Evolutionary conservation across 2,888 invertebrate genomes (phyloP).

Genomic region (Drosophila neoperkinsi): DNA sequence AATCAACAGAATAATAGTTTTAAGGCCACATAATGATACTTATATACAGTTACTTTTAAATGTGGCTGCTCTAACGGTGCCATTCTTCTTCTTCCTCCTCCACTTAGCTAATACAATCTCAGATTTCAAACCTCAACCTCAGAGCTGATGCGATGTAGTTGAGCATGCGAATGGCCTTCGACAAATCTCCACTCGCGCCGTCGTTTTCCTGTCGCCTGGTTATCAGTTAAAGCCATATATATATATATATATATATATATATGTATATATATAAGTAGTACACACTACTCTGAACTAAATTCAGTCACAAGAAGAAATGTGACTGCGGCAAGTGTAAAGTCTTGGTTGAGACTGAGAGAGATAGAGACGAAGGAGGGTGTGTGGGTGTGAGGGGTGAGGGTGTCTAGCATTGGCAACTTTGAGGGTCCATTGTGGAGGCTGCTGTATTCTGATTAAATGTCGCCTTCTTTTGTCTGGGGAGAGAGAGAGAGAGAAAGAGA

Average conservation of each 20-base stretch:
- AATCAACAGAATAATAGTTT: not conserved
- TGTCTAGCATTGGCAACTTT: constrained; percentile 2
- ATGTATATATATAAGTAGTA: constrained; percentile 23
- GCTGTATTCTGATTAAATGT: constrained; percentile 41
- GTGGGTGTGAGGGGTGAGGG: not conserved
- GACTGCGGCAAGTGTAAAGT: constrained; percentile 4
- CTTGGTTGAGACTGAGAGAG: not conserved
- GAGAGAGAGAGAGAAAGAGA: not conserved
- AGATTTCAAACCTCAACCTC: constrained; percentile 59
- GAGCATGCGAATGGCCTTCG: constrained; percentile 49
- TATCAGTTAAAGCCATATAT: constrained; percentile 40
- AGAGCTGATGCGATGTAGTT: constrained; percentile 27
- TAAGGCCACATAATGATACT: not conserved
- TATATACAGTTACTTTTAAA: constrained; percentile 20
- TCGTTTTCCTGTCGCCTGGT: constrained; percentile 48
- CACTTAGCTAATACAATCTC: constrained; percentile 40
- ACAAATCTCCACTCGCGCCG: constrained; percentile 24
- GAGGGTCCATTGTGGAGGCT: constrained; percentile 38
- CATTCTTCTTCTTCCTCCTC: constrained; percentile 35
- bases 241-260: constrained; percentile 2
- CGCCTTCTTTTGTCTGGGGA: constrained; percentile 39
- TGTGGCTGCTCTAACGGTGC: constrained; percentile 36
- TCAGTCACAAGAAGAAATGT: constrained; percentile 31
- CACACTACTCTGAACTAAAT: constrained; percentile 50
- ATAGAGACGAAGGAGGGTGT: not conserved